Evolutionary conservation across 1,140 invertebrate species (phyloP).

Genomic region (Drosophila burlai): DNA sequence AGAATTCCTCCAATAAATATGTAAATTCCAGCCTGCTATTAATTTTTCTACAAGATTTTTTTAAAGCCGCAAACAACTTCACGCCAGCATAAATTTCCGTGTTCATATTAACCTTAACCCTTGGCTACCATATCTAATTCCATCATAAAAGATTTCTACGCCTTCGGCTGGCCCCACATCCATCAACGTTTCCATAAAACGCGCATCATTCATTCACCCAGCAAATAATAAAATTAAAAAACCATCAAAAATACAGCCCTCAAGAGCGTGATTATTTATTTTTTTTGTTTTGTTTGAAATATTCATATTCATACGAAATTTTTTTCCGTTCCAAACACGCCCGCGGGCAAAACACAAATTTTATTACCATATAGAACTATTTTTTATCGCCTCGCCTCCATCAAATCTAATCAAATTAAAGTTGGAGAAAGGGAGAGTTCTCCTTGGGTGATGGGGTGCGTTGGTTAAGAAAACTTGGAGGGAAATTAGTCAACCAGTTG

Average conservation of each 20-base stretch:
- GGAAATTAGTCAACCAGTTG: slow-evolving; percentile 78
- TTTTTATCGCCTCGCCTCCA: slow-evolving; percentile 58
- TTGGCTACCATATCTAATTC: slow-evolving; percentile 10
- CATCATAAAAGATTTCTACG: slow-evolving; percentile 23
- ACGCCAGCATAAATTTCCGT: slow-evolving; percentile 19
- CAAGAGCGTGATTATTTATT: slow-evolving; percentile 16
- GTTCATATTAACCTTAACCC: slow-evolving; percentile 30
- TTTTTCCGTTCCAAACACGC: slow-evolving; percentile 19
- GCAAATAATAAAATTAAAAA: slow-evolving; percentile 72
- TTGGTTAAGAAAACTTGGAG: slow-evolving; percentile 53
- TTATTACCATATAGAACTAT: slow-evolving; percentile 82
- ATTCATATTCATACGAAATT: slow-evolving; percentile 36
- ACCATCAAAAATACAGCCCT: slow-evolving; percentile 57
- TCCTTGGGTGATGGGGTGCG: slow-evolving; percentile 29
- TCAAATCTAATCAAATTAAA: slow-evolving; percentile 50
- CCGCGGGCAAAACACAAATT: slow-evolving; percentile 35
- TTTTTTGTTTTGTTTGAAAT: slow-evolving; percentile 23
- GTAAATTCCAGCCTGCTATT: background rate
- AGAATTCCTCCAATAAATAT: background rate
- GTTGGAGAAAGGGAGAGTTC: slow-evolving; percentile 30
- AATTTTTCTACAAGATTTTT: background rate
- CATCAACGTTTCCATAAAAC: slow-evolving; percentile 44
- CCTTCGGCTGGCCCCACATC: slow-evolving; percentile 40
- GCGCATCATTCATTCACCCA: slow-evolving; percentile 38
- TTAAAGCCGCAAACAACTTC: slow-evolving; percentile 1